Evolutionary conservation across 2,113 vertebrate genomes (phyloP).

Genomic region (Trichomycterus rosablanca): DNA sequence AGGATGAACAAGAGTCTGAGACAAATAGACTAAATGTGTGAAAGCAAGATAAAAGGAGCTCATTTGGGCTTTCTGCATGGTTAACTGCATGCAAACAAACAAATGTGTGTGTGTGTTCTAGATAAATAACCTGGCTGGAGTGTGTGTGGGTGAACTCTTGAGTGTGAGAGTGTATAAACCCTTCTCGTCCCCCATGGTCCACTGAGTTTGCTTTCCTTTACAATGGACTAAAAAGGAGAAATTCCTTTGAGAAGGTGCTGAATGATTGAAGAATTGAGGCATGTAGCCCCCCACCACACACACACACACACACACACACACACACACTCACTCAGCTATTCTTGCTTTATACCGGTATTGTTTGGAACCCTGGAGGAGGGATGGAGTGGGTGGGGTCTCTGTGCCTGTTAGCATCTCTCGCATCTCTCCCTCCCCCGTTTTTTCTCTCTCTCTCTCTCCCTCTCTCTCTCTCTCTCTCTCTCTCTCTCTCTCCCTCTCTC

Average conservation of each 20-base stretch:
- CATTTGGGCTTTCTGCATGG: not conserved
- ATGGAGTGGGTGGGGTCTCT: slow-evolving; percentile 45
- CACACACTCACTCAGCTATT: not conserved
- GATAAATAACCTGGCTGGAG: slow-evolving; percentile 7
- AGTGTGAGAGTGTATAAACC: slow-evolving; percentile 26
- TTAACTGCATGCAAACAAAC: not conserved
- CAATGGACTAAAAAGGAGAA: slow-evolving; percentile 37
- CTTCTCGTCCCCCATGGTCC: slow-evolving; percentile 23
- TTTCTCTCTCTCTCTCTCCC: slow-evolving; percentile 35
- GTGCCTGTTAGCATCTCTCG: slow-evolving; percentile 35
- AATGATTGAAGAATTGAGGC: slow-evolving; percentile 26
- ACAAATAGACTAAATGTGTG: not conserved
- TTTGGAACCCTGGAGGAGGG: slow-evolving; percentile 40
- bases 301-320: slow-evolving; percentile 14
- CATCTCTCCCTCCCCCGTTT: slow-evolving; percentile 58
- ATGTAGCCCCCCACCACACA: not conserved
- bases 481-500: slow-evolving; percentile 37
- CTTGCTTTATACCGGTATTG: slow-evolving; percentile 38
- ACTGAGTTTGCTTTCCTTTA: slow-evolving; percentile 33
- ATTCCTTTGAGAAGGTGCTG: slow-evolving; percentile 47
- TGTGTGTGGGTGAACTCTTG: slow-evolving; percentile 18
- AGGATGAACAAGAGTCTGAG: not conserved
- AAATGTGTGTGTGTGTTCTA: not conserved
- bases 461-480: slow-evolving; percentile 37
- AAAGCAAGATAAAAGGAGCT: slow-evolving; percentile 8